Evolutionary conservation across 2,797 vertebrate species (phyloP).

Genomic region (Acipenser ruthenus): DNA sequence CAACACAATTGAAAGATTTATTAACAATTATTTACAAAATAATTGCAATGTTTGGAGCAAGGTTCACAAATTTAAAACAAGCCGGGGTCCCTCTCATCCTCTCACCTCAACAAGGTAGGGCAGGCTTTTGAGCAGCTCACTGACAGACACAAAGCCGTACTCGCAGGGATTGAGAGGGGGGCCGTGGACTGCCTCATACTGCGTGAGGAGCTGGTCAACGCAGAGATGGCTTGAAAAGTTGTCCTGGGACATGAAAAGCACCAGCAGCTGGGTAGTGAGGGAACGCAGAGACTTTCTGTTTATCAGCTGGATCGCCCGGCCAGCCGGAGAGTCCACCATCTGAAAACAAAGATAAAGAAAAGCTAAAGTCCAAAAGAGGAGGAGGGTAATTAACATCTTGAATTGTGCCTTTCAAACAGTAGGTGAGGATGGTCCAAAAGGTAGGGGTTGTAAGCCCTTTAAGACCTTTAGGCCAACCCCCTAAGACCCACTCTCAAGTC

Average conservation of each 20-base stretch:
- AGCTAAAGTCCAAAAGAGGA: too few relatives aligned
- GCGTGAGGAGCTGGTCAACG: constrained; percentile 70
- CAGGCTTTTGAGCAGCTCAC: constrained; percentile 86
- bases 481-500: too few relatives aligned
- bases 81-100: not conserved
- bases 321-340: constrained; percentile 69
- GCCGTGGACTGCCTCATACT: constrained; percentile 60
- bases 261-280: constrained; percentile 81
- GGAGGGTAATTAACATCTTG: too few relatives aligned
- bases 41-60: too few relatives aligned
- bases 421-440: constrained; percentile 54
- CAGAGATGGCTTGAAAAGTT: constrained; percentile 50
- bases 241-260: constrained; percentile 86
- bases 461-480: too few relatives aligned
- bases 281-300: constrained; percentile 88
- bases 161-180: constrained; percentile 83
- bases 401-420: constrained; percentile 60
- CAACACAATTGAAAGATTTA: too few relatives aligned
- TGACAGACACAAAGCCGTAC: constrained; percentile 91
- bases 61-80: not conserved
- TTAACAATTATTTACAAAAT: too few relatives aligned
- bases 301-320: constrained; percentile 85
- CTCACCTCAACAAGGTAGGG: constrained; percentile 88
- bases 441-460: constrained; percentile 68
- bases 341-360: constrained; percentile 30